Evolutionary conservation across 1,140 invertebrate species (phyloP).

Genomic region (Octopus sinensis): DNA sequence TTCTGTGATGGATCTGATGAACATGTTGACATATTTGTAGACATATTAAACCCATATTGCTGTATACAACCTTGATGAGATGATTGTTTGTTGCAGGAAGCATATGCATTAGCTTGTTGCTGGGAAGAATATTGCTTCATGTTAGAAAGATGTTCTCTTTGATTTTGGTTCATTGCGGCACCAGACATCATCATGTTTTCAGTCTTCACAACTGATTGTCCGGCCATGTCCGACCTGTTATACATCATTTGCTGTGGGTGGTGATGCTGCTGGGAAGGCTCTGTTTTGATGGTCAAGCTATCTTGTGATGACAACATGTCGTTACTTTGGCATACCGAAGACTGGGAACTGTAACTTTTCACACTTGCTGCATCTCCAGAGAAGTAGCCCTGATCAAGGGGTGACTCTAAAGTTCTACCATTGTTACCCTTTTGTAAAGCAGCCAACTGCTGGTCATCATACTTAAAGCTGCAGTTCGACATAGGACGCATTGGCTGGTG

Average conservation of each 20-base stretch:
- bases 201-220: not conserved
- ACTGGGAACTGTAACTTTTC: conserved; percentile 40
- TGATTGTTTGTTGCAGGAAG: not conserved
- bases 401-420: conserved; percentile 38
- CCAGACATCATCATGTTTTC: not conserved
- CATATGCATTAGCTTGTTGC: not conserved
- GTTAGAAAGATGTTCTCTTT: not conserved
- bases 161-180: not conserved
- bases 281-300: not conserved
- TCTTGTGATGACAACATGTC: conserved; percentile 12
- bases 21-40: not conserved
- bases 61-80: not conserved
- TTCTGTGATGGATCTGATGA: not conserved
- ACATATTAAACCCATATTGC: conserved; percentile 7
- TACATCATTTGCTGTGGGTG: not conserved
- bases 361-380: conserved; percentile 44
- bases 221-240: not conserved
- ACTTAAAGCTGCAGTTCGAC: conserved; percentile 1
- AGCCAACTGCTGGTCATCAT: conserved; percentile 10
- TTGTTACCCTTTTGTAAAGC: conserved; percentile 25
- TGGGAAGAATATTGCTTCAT: not conserved
- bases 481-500: not conserved
- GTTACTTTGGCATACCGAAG: conserved; percentile 18
- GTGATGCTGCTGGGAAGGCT: not conserved
- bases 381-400: conserved; percentile 48